phyloP scores from a whole-genome alignment of 2,113 vertebrate species.

The Carassius auratus region DNA sequence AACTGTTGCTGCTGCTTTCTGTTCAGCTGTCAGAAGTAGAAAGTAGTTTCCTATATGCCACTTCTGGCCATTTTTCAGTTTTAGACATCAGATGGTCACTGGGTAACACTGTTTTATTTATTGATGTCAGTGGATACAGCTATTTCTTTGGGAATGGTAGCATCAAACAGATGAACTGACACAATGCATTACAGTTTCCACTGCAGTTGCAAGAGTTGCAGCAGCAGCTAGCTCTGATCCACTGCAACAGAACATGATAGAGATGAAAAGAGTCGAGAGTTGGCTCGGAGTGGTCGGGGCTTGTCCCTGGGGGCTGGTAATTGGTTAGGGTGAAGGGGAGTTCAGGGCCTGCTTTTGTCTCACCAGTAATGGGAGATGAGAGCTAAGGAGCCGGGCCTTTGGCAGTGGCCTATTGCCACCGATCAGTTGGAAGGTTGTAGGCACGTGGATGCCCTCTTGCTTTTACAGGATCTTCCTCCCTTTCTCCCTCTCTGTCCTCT shows the following conservation, averaged over 20 bases:
- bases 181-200: constrained; percentile 32
- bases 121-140: not conserved
- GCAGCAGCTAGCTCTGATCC: constrained; percentile 30
- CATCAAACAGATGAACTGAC: constrained; percentile 15
- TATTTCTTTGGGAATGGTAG: not conserved
- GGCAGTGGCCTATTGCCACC: constrained; percentile 39
- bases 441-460: constrained; percentile 39
- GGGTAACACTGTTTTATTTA: not conserved
- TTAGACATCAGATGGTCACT: constrained; percentile 18
- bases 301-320: constrained; percentile 52
- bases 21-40: constrained; percentile 73
- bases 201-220: constrained; percentile 36
- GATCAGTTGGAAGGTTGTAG: constrained; percentile 44
- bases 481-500: not conserved
- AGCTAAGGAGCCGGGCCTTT: constrained; percentile 50
- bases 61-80: constrained; percentile 29
- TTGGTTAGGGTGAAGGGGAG: constrained; percentile 50
- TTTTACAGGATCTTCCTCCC: constrained; percentile 22
- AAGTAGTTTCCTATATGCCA: constrained; percentile 55
- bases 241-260: constrained; percentile 33
- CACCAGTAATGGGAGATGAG: constrained; percentile 55
- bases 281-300: constrained; percentile 37
- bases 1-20: constrained; percentile 68
- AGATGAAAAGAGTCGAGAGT: constrained; percentile 51
- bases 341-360: constrained; percentile 55